Evolutionary conservation across 1,140 invertebrate species (phyloP), one percentile per base, ranked within the genome.

Genomic region (Maconellicoccus hirsutus): DNA sequence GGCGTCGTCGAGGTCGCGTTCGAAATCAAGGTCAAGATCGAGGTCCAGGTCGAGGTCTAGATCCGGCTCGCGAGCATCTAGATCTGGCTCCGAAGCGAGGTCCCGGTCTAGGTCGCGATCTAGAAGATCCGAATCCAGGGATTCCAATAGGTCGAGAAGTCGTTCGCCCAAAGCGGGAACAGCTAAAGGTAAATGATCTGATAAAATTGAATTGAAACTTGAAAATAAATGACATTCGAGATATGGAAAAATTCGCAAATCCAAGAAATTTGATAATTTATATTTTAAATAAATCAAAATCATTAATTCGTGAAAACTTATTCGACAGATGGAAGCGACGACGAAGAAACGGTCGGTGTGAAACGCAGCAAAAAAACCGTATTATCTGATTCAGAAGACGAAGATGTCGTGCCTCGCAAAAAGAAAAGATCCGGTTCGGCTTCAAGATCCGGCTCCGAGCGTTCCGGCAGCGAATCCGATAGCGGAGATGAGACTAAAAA

Each of bases 341-440:
- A 69, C 21, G 72, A 22, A 0, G 42, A 33, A 52, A 71, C 25
- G 14, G 61, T 66, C 21, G 21, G 59, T 10, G 16, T 10, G 12
- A 70, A 73, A 73, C 26, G 72, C 69, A 69, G 39, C 38, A 81
- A 79, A 72, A 81, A 81, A 59, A 75, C 80, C 14, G 72, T 74
- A 23, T 19, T 71, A 6, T 80, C 81, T 0, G 80, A 80, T 75
- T 78, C 76, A 0, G 77, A 77, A 72, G 74, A 75, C 70, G 75
- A 78, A 63, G 76, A 19, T 71, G 75, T 22, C 74, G 71, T 19
- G 71, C 63, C 26, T 72, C 69, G 14, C 23, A 26, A 61, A 71
- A 70, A 42, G 38, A 70, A 70, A 70, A 12, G 70, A 19, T 4
- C 23, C 3, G 69, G 69, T 16, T 70, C 69, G 3, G 19, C 22